A percentile compares a stretch with the other conserved stretches of the same genome.
Conservation (phyloP, 2,888 invertebrate genomes). For the Leptothorax acervorum region DNA sequence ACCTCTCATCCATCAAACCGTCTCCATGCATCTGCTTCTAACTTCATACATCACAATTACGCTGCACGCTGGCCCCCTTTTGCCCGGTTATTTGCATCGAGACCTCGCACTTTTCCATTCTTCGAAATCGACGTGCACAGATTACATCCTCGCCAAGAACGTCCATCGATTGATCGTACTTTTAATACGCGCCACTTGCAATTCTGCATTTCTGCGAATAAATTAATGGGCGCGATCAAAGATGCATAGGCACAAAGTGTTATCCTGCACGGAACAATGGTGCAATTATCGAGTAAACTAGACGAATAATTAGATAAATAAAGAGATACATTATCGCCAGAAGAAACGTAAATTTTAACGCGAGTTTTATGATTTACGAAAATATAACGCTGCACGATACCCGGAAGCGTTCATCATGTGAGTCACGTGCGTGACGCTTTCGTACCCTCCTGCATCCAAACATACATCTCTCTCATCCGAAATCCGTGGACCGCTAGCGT, state of each 20-base stretch:
- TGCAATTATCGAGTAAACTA: background rate
- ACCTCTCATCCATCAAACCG: slow-evolving; percentile 74
- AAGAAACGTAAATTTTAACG: slow-evolving; percentile 22
- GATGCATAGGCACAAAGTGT: background rate
- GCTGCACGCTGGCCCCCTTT: slow-evolving; percentile 57
- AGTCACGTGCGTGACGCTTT: slow-evolving; percentile 48
- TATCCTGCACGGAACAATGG: background rate
- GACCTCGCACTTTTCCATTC: slow-evolving; percentile 57
- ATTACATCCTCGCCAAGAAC: slow-evolving; percentile 56
- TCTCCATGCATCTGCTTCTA: slow-evolving; percentile 72
- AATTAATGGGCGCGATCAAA: slow-evolving; percentile 11
- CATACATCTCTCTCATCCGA: slow-evolving; percentile 61
- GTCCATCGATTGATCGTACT: slow-evolving; percentile 37
- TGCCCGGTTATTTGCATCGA: slow-evolving; percentile 61
- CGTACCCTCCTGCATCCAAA: slow-evolving; percentile 40
- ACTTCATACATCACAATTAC: slow-evolving; percentile 76
- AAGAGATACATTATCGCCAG: background rate
- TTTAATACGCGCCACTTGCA: slow-evolving; percentile 33
- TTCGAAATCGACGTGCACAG: slow-evolving; percentile 62
- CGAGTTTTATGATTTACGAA: slow-evolving; percentile 36
- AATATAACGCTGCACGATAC: slow-evolving; percentile 29
- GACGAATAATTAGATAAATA: background rate
- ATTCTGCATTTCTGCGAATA: background rate
- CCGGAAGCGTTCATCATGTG: slow-evolving; percentile 27
- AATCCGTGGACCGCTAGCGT: slow-evolving; percentile 52